Evolutionary conservation across 2,888 invertebrate species (phyloP), one percentile per base, ranked within the genome.

Genomic region (Muscina levida): DNA sequence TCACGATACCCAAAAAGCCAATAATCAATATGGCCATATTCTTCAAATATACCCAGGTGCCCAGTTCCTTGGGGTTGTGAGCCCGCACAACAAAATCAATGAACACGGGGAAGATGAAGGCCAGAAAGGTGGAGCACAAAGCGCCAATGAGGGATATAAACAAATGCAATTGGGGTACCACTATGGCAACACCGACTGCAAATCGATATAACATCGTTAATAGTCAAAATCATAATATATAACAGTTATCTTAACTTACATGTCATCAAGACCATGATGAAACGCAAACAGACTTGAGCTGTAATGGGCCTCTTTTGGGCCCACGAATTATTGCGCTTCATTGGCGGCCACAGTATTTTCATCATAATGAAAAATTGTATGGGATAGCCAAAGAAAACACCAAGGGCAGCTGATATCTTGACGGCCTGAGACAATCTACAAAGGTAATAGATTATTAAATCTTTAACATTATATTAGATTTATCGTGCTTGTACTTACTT

Each of bases 281-380:
- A 93, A 70, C 97, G 92, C 86, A 95, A 94, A 0, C 92, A 85
- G 46, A 95, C 93, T 89, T 97, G 97, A 53, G 93, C 92, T 31
- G 92, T 88, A 0, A 93, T 91, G 0, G 94, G 94, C 87, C 92
- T 86, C 6, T 89, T 92, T 72, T 88, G 87, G 66, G 91, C 92
- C 83, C 92, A 92, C 13, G 92, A 93, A 70, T 92, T 91, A 84
- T 92, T 91, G 48, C 91, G 90, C 73, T 90, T 89, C n/a, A 96
- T 89, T 26, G 91, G 91, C 0, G 97, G 97, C 96, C 97, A 97
- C 75, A 97, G 93, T 82, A 98, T 96, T 70, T 94, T 94, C 72
- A 98, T 93, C 2, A 98, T 97, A 22, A 99, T 97, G 91, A 98
- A 98, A 88, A 99, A 96, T 91, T 98, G 98, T n/a, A 99, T 93